phyloP scores from a whole-genome alignment of 2,797 vertebrate genomes.

The Aythya fuligula region DNA sequence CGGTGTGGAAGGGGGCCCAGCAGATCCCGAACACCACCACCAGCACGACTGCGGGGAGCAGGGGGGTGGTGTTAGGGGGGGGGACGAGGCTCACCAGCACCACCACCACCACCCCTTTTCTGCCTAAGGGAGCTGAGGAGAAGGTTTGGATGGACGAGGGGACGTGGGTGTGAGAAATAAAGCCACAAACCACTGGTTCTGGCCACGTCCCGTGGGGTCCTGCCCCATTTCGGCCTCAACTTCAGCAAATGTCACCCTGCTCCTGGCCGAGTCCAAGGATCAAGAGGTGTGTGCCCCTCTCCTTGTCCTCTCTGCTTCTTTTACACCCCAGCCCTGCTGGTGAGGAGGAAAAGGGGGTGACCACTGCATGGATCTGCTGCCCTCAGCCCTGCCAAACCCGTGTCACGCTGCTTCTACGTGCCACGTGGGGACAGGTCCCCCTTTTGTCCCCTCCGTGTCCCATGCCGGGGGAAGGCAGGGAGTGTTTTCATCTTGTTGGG shows the following conservation, averaged over 20 bases:
- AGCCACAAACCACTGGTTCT: neutral
- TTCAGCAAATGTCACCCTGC: neutral
- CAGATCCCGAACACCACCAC: slow-evolving; percentile 94
- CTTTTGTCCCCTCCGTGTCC: neutral
- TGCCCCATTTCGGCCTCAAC: accelerated
- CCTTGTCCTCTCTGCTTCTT: neutral
- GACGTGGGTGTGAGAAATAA: neutral
- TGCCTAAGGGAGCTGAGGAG: neutral
- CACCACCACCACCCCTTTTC: neutral
- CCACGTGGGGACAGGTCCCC: accelerated
- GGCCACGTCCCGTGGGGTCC: neutral
- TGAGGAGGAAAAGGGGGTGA: neutral
- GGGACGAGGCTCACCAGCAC: neutral
- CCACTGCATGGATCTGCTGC: neutral
- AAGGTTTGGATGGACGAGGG: neutral
- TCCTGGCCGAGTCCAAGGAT: neutral
- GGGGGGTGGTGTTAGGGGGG: neutral
- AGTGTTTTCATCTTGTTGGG: neutral
- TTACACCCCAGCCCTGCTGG: neutral
- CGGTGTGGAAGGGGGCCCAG: slow-evolving; percentile 94
- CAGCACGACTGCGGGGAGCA: slow-evolving; percentile 82
- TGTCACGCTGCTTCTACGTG: neutral
- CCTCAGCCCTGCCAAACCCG: neutral
- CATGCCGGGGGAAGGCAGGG: accelerated
- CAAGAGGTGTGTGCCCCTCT: neutral